These are phyloP conservation scores for Orientallactaga sibirica DNA, from an alignment of 2,797 vertebrate genomes.

Conservation along the genomic window DNA sequence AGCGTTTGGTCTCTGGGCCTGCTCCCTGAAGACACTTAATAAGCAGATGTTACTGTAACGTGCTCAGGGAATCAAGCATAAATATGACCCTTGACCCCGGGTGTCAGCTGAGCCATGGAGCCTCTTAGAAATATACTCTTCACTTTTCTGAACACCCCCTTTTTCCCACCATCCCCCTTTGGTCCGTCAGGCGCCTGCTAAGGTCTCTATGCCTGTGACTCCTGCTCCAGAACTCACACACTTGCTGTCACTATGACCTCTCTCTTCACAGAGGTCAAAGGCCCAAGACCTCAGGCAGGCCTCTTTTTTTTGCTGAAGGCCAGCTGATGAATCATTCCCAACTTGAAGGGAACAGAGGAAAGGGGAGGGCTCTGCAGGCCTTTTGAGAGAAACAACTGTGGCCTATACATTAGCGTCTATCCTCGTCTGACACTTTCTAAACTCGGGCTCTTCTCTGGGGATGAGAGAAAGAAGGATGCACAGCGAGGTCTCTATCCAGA, in stretches of 20 bases:
- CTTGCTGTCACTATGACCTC: slow-evolving; percentile 94
- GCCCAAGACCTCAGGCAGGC: slow-evolving; percentile 93
- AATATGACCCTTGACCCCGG: slow-evolving; percentile 95
- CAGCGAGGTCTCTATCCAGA: slow-evolving; percentile 37
- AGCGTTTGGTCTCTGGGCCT: slow-evolving; percentile 89
- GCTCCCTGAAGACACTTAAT: slow-evolving; percentile 93
- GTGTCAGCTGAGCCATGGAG: slow-evolving; percentile 96
- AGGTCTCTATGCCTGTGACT: slow-evolving; percentile 90
- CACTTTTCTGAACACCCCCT: slow-evolving; percentile 95
- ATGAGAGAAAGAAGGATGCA: slow-evolving; percentile 84
- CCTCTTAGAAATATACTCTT: slow-evolving; percentile 97
- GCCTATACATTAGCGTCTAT: slow-evolving; percentile 97
- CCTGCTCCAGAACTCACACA: slow-evolving; percentile 91
- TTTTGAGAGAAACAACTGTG: slow-evolving; percentile 95
- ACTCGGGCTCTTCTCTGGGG: slow-evolving; percentile 92
- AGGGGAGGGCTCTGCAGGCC: slow-evolving; percentile 95
- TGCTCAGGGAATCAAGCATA: slow-evolving; percentile 94
- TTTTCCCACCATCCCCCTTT: slow-evolving; percentile 96
- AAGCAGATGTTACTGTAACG: slow-evolving; percentile 99
- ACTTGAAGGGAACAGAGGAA: slow-evolving; percentile 93
- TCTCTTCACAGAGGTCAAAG: slow-evolving; percentile 97
- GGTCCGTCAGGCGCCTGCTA: slow-evolving; percentile 89
- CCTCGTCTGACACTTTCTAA: slow-evolving; percentile 90
- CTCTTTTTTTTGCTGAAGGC: slow-evolving; percentile 97
- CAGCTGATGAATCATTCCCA: slow-evolving; percentile 96